Base-by-base conservation (phyloP, 2,797 vertebrate species). In the Lemur catta region DNA sequence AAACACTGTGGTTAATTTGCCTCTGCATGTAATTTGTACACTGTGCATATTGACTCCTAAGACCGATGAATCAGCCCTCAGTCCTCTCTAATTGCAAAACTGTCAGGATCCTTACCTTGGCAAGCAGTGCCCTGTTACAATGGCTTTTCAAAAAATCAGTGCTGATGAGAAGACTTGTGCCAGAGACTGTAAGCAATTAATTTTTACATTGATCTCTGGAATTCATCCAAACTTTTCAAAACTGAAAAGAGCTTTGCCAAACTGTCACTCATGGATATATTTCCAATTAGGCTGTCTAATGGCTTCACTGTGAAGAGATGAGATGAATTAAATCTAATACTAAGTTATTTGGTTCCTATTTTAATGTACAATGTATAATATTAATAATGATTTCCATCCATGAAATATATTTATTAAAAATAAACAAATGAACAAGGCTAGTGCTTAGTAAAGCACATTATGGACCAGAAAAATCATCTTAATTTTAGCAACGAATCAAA, bases 151-250 rank as follows among this genome's bases (percentile, higher is more conserved):
- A 91, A 96, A 96, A 97, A 81, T 88, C 97, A 93, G 63, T 65
- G 95, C 82, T 98, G 97, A 97, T 97, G 95, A 98, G 94, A 93
- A 78, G 24, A 81, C 92, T 87, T 90, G 71, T 94, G 94, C 97
- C 97, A 98, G 96, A 81, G 98, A 97, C 93, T 93, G 69, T 38
- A 95, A 98, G 97, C 95, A 98, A 98, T 97, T 98, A 97, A 98
- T 98, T 98, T 97, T 97, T 94, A 26, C 92, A 97, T 97, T 96
- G 97, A 98, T 98, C 13, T 13, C 95, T 98, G 98, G 97, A 97
- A 97, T 2, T 2, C 0, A 17, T 96, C 97, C 97, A 98, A 91
- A 55, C 24, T 96, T 95, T 96, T 97, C 94, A 95, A 55, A 97
- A 97, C 94, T 81, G 93, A 76, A 97, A 92, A 82, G 43, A 75